phyloP scores from a whole-genome alignment of 2,113 vertebrate species.

The Monarcha castaneiventris region DNA sequence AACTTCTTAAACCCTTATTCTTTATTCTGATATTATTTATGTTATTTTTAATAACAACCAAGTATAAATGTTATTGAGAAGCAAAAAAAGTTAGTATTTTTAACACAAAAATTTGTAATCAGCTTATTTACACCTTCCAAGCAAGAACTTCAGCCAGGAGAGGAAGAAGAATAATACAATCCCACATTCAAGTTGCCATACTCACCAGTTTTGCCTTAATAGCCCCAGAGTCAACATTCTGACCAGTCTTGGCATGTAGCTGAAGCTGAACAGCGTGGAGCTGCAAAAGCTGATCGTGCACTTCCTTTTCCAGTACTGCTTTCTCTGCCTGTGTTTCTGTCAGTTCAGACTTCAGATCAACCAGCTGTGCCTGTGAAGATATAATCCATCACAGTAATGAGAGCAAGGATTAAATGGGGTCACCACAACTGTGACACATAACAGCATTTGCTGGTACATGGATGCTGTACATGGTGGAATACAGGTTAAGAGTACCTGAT shows the following conservation, averaged over 20 bases:
- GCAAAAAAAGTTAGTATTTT: neutral
- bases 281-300: slow-evolving; percentile 91
- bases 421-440: neutral
- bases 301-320: slow-evolving; percentile 86
- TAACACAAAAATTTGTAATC: neutral
- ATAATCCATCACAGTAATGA: neutral
- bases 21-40: neutral
- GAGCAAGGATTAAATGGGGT: neutral
- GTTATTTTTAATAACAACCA: neutral
- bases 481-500: neutral
- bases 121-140: neutral
- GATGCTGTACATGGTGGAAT: neutral
- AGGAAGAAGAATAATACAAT: neutral
- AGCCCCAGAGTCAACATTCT: slow-evolving; percentile 85
- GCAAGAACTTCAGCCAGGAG: neutral
- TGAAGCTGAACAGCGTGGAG: slow-evolving; percentile 92
- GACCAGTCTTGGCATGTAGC: slow-evolving; percentile 89
- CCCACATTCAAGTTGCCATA: neutral
- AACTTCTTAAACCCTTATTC: neutral
- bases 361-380: slow-evolving; percentile 88
- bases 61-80: neutral
- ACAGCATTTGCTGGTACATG: neutral
- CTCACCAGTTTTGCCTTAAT: slow-evolving; percentile 95
- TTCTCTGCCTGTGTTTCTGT: slow-evolving; percentile 91
- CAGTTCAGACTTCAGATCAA: slow-evolving; percentile 94